phyloP scores from a whole-genome alignment of 2,888 invertebrate genomes.

The Eupithecia exiguata region DNA sequence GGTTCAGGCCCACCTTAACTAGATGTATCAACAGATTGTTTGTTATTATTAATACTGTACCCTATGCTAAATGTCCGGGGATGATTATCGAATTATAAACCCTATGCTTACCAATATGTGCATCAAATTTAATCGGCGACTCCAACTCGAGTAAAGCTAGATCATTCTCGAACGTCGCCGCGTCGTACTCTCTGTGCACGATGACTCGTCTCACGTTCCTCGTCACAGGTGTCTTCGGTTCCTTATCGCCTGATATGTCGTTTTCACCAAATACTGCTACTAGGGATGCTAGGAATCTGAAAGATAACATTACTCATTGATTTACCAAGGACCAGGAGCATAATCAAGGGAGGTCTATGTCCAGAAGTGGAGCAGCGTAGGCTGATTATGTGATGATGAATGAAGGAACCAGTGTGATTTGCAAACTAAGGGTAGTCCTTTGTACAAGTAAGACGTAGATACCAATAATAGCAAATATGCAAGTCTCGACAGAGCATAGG shows the following conservation, averaged over 20 bases:
- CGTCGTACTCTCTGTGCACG: slow-evolving; percentile 94
- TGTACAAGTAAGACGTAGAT: no score
- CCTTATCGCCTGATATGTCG: slow-evolving; percentile 93
- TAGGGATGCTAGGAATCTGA: slow-evolving; percentile 92
- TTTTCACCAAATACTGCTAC: slow-evolving; percentile 96
- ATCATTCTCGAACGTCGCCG: slow-evolving; percentile 96
- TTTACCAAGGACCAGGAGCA: no score
- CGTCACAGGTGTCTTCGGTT: slow-evolving; percentile 89
- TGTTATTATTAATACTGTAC: background rate
- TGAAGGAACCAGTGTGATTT: no score
- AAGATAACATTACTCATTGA: slow-evolving; percentile 25
- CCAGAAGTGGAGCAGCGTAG: no score
- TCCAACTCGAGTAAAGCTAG: slow-evolving; percentile 94
- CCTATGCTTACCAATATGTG: slow-evolving; percentile 87
- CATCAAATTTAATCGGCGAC: slow-evolving; percentile 91
- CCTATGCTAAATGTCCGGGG: slow-evolving; percentile 42
- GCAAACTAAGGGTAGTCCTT: no score
- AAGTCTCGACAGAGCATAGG: no score
- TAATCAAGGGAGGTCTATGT: no score
- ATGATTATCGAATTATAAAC: no score
- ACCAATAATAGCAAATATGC: no score
- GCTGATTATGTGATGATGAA: no score
- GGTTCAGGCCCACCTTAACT: no score
- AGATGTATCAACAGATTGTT: background rate
- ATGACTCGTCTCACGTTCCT: slow-evolving; percentile 94